phyloP scores from a whole-genome alignment of 2,888 invertebrate genomes.

The Metellina segmentata region DNA sequence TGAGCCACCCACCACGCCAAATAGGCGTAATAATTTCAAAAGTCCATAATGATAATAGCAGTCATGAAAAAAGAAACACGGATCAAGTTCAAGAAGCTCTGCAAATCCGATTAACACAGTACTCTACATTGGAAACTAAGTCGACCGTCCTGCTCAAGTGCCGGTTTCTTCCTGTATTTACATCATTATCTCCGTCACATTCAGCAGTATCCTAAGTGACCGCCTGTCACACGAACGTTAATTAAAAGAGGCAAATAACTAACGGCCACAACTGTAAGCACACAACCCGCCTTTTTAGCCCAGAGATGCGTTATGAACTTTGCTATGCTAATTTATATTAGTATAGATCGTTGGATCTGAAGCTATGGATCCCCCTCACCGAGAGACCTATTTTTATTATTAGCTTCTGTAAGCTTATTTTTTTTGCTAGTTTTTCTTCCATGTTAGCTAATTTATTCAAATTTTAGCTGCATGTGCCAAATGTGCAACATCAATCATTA shows the following conservation, averaged over 20 bases:
- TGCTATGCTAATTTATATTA: slow-evolving; percentile 43
- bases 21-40: background rate
- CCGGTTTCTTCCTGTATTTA: background rate
- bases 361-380: background rate
- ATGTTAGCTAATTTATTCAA: background rate
- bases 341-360: slow-evolving; percentile 6
- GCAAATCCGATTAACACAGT: slow-evolving; percentile 30
- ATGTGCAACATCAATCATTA: too few species aligned
- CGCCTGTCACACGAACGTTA: slow-evolving; percentile 39
- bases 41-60: too few species aligned
- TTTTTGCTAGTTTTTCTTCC: background rate
- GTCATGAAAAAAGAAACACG: background rate
- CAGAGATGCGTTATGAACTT: slow-evolving; percentile 59
- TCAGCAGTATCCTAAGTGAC: slow-evolving; percentile 24
- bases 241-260: slow-evolving; percentile 60
- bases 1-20: background rate
- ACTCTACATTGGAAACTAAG: slow-evolving; percentile 9
- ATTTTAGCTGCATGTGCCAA: too few species aligned
- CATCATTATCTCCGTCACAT: slow-evolving; percentile 23
- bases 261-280: background rate
- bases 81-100: slow-evolving; percentile 11
- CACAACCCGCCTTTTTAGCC: slow-evolving; percentile 62
- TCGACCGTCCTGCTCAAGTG: background rate
- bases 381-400: background rate
- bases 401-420: background rate